These are phyloP conservation scores for Lasaia peninsularis DNA, from an alignment of 1,140 invertebrate genomes.

Conservation along the genomic window DNA sequence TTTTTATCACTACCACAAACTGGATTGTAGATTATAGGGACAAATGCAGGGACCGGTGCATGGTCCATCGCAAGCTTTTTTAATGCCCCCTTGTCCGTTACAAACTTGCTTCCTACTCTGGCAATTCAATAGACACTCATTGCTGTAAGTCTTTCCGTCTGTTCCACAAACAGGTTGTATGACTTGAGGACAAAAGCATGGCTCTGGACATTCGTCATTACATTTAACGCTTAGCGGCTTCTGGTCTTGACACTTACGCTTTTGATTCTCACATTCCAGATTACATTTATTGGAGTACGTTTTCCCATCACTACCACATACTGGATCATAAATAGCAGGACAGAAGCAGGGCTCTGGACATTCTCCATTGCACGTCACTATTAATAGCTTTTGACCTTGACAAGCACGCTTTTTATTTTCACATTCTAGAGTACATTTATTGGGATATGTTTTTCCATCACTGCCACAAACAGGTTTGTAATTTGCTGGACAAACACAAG, in stretches of 20 bases:
- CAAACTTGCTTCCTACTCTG: constrained; percentile 18
- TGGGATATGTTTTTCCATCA: constrained; percentile 33
- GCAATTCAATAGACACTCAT: constrained; percentile 22
- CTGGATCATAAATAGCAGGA: constrained; percentile 22
- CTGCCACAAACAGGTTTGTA: constrained; percentile 34
- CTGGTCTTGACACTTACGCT: background rate
- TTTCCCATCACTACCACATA: constrained; percentile 27
- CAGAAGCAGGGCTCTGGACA: constrained; percentile 27
- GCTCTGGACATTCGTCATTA: background rate
- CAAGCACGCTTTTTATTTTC: constrained; percentile 23
- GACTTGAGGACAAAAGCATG: background rate
- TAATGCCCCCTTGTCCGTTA: constrained; percentile 13
- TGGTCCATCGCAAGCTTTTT: constrained; percentile 16
- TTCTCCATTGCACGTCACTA: constrained; percentile 18
- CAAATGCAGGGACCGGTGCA: constrained; percentile 20
- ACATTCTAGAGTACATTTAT: constrained; percentile 26
- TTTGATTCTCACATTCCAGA: constrained; percentile 22
- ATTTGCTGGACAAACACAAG: constrained; percentile 27
- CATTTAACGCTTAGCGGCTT: background rate
- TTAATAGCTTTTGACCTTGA: constrained; percentile 16
- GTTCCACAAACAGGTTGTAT: constrained; percentile 24
- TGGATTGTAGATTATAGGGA: constrained; percentile 14
- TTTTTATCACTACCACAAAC: constrained; percentile 21
- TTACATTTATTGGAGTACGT: constrained; percentile 29
- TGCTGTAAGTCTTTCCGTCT: constrained; percentile 25